Base-by-base conservation (phyloP, 2,113 vertebrate genomes). In the Syrmaticus mikado region DNA sequence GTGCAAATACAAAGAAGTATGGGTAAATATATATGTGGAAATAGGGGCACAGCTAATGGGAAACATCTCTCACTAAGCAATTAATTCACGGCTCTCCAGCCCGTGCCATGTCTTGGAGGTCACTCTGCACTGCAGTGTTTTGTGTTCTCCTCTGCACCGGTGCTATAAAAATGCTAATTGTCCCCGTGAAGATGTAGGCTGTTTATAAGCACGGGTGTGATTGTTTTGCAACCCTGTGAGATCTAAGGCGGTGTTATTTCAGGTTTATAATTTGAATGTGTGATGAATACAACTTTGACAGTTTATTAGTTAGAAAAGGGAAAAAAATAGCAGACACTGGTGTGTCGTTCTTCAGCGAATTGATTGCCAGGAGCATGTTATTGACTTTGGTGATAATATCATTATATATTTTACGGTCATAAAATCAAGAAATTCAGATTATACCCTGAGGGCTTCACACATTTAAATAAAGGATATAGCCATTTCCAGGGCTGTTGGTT, bases 401-500 rank as follows among this genome's bases (percentile, higher is more conserved):
- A 73, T 93, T 96, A 93, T 95, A 78, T 92, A 93, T 93, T 95
- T 96, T 93, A 89, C 48, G 91, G 82, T 93, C 67, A 2, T 95
- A 94, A 95, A 96, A 95, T 92, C 32, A 50, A 93, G 94, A 82
- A 71, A 81, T 95, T 93, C 70, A 79, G 89, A 91, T 62, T 12
- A 57, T 92, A 50, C 90, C 87, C 89, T 21, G 57, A 71, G 68
- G 66, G 52, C 46, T 58, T 78, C 65, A 72, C 76, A 91, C 65
- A 92, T 97, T 96, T 97, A 95, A 95, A 96, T 96, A 97, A 97
- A 95, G 87, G 85, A 89, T 93, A 89, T 82, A 94, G 70, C 50
- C 62, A 81, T 95, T 95, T 96, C 86, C 46, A 68, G 27, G 82
- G 81, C 92, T 95, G 79, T 84, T 66, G 85, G 88, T 92, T 94